These are phyloP conservation scores for Prochilodus magdalenae DNA, from an alignment of 2,113 vertebrate genomes.

Conservation along the genomic window DNA sequence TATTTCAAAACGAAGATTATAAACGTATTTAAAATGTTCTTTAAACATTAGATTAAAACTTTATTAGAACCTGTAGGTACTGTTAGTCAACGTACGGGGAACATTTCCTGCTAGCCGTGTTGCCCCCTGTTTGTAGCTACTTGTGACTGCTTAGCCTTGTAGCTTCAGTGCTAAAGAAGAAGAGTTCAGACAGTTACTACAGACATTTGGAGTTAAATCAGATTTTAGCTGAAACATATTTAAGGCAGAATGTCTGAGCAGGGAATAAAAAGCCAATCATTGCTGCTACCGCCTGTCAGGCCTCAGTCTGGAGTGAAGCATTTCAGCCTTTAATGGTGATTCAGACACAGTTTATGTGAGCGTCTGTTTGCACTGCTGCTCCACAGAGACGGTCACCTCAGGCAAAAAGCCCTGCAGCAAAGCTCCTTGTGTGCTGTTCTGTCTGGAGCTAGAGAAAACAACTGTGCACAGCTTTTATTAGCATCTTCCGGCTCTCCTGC, in stretches of 20 bases:
- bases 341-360: background rate
- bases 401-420: constrained; percentile 14
- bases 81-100: no score
- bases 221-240: no score
- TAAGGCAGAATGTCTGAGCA: background rate
- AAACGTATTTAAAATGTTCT: no score
- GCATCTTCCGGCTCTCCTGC: background rate
- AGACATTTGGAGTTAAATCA: no score
- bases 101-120: no score
- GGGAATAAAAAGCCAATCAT: background rate
- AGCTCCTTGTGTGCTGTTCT: background rate
- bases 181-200: no score
- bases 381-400: background rate
- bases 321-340: constrained; percentile 22
- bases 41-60: no score
- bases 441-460: background rate
- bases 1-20: no score
- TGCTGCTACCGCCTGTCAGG: background rate
- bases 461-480: background rate
- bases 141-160: no score
- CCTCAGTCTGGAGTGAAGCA: background rate
- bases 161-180: no score
- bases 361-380: constrained; percentile 20
- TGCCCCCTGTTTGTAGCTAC: no score
- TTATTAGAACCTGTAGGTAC: no score